Evolutionary conservation across 2,888 invertebrate genomes (phyloP).

Genomic region (Sinhomidia bicolor): DNA sequence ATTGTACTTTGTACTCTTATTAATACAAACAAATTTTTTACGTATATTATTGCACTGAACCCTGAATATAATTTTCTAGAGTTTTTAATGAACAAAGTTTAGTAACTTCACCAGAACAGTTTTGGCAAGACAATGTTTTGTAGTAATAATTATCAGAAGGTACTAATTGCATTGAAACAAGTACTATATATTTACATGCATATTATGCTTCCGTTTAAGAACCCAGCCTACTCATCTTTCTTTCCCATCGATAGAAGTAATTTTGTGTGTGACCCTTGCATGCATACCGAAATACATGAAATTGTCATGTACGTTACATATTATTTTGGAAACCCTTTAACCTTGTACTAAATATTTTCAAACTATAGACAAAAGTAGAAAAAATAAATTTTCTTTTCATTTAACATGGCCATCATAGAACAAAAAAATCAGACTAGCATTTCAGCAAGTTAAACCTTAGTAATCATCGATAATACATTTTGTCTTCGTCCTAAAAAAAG

Average conservation of each 20-base stretch:
- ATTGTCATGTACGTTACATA: not conserved
- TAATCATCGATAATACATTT: constrained; percentile 41
- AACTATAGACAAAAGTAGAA: constrained; percentile 22
- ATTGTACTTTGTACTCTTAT: too few relatives aligned
- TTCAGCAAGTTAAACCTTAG: constrained; percentile 44
- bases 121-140: not conserved
- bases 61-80: not conserved
- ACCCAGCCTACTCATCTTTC: constrained; percentile 13
- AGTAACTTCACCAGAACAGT: not conserved
- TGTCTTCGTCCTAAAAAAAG: not conserved
- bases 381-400: constrained; percentile 32
- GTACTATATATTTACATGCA: too few relatives aligned
- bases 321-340: constrained; percentile 39
- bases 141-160: constrained; percentile 11
- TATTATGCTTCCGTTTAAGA: not conserved
- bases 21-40: constrained; percentile 1
- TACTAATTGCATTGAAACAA: constrained; percentile 35
- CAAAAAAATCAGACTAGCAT: constrained; percentile 62
- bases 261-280: constrained; percentile 16
- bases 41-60: constrained; percentile 19
- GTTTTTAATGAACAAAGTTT: constrained; percentile 26
- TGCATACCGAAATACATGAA: not conserved
- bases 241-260: not conserved
- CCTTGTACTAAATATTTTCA: constrained; percentile 40
- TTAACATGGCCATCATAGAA: constrained; percentile 58